Percentiles rank a stretch among this genome's conserved stretches.
Conservation (phyloP, 2,888 invertebrate species). For the Timema podura region DNA sequence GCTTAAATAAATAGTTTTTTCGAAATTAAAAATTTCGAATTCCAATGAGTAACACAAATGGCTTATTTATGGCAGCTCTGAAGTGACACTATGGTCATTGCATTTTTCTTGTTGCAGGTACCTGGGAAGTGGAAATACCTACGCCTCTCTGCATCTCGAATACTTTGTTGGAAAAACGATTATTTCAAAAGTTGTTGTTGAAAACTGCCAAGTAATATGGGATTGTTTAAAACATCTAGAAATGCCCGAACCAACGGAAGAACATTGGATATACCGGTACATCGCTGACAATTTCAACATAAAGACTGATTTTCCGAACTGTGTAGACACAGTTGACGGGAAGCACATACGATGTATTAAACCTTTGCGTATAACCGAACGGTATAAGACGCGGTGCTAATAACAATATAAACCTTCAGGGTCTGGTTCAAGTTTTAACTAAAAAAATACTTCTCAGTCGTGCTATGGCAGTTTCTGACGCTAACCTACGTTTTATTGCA, state of each 20-base stretch:
- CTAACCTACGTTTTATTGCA: neutral
- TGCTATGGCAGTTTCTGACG: conserved; percentile 12
- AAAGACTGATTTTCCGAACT: conserved; percentile 12
- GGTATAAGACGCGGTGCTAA: no score
- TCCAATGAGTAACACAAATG: no score
- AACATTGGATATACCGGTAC: neutral
- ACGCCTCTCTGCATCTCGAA: conserved; percentile 10
- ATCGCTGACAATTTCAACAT: conserved; percentile 7
- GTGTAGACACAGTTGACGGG: conserved; percentile 1
- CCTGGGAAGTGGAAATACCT: conserved; percentile 11
- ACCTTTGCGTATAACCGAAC: no score
- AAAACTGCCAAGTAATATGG: conserved; percentile 8
- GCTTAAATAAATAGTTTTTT: no score
- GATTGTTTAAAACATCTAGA: conserved; percentile 1
- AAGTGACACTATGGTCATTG: neutral
- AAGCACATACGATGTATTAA: conserved; percentile 11
- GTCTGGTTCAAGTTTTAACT: no score
- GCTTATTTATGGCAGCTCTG: neutral
- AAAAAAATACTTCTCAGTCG: conserved; percentile 17
- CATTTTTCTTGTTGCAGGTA: conserved; percentile 1
- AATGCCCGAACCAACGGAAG: neutral
- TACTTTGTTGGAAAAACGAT: conserved; percentile 5
- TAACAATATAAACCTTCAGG: no score
- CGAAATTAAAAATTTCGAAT: no score
- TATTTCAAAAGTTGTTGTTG: conserved; percentile 7